Base-by-base conservation (phyloP, 2,113 vertebrate species). In the Oenanthe melanoleuca region DNA sequence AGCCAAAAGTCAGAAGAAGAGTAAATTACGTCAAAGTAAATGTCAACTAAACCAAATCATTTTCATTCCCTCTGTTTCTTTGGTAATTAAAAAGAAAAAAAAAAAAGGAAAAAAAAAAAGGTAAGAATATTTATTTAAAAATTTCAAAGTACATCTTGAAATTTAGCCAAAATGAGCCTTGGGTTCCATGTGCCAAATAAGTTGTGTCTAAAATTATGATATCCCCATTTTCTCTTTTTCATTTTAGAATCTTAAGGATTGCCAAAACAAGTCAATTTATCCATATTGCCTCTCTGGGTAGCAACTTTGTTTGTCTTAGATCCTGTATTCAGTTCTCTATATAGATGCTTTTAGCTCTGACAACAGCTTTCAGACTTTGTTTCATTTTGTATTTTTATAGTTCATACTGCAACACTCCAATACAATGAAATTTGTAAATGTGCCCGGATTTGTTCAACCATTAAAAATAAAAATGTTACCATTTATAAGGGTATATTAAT, bases 201-300 rank as follows among this genome's bases (percentile, higher is more conserved):
- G 19, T 64, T 63, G 26, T 4, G 80, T 89, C n/a, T 81, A 80
- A 33, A 88, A 61, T 34, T n/a, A 61, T 13, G 19, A 45, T 4
- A 73, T 34, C 7, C 7, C 38, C 13, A 20, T 65, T 88, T 77
- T 71, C 66, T 88, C 91, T 94, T 97, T 96, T 71, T 25, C 96
- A 84, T 94, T 97, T 96, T 93, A 94, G 88, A 82, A 97, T 84
- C 88, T 64, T 37, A 95, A 75, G n/a, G 42, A 72, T 60, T 97
- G 96, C 96, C 97, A 98, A 97, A 98, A 97, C 88, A 97, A 97
- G 80, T 88, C 96, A 92, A 97, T 97, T 98, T 97, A 97, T 96
- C 97, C 89, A 93, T 89, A 96, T 49, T 52, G 53, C 83, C 94
- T 95, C 95, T 98, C 93, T 21, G 95, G 93, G 90, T 87, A 91